phyloP scores from a whole-genome alignment of 2,888 invertebrate species.

The Lasioglossum calceatum region DNA sequence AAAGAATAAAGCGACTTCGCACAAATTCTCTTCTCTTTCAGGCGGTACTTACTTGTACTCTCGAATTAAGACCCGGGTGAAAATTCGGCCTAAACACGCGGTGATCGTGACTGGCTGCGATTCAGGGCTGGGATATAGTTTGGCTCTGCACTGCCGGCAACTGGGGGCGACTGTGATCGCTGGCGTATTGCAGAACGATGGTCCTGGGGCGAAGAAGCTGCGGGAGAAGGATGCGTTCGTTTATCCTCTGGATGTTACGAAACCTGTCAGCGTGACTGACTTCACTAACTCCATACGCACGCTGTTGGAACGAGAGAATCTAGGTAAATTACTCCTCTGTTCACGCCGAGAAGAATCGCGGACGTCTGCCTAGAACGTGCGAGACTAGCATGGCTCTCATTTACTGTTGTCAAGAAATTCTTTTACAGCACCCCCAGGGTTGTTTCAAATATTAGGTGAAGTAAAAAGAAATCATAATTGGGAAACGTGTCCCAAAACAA shows the following conservation, averaged over 20 bases:
- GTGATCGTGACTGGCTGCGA: conserved; percentile 93
- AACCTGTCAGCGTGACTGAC: conserved; percentile 85
- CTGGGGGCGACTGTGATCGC: conserved; percentile 91
- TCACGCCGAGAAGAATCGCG: not conserved
- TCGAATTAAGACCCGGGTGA: conserved; percentile 30
- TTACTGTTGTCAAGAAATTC: no score
- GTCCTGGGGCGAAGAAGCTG: conserved; percentile 87
- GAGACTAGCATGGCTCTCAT: no score
- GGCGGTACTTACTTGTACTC: conserved; percentile 45
- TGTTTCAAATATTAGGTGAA: no score
- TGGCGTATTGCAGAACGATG: conserved; percentile 88
- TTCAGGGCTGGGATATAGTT: conserved; percentile 92
- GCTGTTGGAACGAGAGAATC: conserved; percentile 78
- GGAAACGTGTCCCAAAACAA: no score
- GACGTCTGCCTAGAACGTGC: not conserved
- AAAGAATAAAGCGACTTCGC: not conserved
- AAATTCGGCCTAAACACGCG: conserved; percentile 58
- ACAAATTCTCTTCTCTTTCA: conserved; percentile 10
- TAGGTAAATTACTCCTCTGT: conserved; percentile 79
- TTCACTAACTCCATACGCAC: conserved; percentile 84
- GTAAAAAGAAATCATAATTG: no score
- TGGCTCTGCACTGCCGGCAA: conserved; percentile 87
- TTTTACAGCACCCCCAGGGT: no score
- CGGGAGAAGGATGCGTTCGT: conserved; percentile 84
- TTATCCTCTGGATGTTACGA: conserved; percentile 89